phyloP scores from a whole-genome alignment of 1,140 invertebrate species.

The Popillia japonica region DNA sequence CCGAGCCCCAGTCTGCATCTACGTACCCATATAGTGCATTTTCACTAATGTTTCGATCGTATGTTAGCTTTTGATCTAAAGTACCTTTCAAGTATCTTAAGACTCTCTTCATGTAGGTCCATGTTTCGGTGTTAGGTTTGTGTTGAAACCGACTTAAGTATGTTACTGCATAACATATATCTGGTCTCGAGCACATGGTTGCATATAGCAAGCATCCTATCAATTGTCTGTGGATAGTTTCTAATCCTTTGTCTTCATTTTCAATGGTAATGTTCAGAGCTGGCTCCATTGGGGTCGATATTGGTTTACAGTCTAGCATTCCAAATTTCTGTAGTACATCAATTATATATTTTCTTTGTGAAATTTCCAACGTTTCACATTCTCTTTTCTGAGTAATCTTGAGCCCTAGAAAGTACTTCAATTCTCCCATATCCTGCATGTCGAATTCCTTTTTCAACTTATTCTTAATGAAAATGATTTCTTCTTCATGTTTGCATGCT shows the following conservation, averaged over 20 bases:
- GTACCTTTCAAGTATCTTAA: constrained; percentile 19
- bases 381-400: constrained; percentile 15
- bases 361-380: constrained; percentile 12
- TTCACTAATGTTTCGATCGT: not conserved
- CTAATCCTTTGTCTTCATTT: not conserved
- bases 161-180: constrained; percentile 11
- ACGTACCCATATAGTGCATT: no score
- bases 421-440: constrained; percentile 25
- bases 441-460: constrained; percentile 19
- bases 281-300: constrained; percentile 17
- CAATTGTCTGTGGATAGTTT: constrained; percentile 27
- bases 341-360: not conserved
- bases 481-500: not conserved
- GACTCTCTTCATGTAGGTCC: constrained; percentile 13
- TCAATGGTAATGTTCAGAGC: no score
- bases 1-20: no score
- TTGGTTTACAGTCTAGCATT: no score
- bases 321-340: not conserved
- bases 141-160: not conserved
- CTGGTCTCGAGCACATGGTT: constrained; percentile 35
- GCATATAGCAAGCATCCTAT: constrained; percentile 34
- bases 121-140: constrained; percentile 20
- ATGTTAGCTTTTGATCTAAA: constrained; percentile 12
- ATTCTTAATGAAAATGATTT: not conserved
- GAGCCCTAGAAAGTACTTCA: not conserved